Percentiles rank a stretch among this genome's conserved stretches.
phyloP scores from a whole-genome alignment of 2,888 invertebrate genomes.

The Alloplasta piceator region DNA sequence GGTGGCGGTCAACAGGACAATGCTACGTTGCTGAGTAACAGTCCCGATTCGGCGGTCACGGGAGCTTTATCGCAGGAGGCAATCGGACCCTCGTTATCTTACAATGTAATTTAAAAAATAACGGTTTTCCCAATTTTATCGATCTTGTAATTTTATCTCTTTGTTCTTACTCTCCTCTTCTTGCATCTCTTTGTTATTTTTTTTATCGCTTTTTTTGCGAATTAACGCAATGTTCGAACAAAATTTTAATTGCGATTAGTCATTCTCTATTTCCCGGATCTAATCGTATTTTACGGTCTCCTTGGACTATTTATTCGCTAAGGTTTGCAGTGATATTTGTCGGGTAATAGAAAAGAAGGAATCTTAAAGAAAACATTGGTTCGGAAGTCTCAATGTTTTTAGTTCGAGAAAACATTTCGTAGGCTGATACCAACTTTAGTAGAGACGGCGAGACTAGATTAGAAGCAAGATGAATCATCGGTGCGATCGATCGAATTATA shows the following conservation, averaged over 20 bases:
- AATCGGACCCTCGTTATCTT: constrained; percentile 85
- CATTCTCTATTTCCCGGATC: neutral
- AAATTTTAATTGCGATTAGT: constrained; percentile 16
- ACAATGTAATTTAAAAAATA: constrained; percentile 82
- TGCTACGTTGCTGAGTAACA: constrained; percentile 79
- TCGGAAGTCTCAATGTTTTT: too few species aligned
- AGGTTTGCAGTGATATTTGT: too few species aligned
- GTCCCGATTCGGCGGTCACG: constrained; percentile 78
- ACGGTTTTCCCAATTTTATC: too few species aligned
- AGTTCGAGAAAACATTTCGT: too few species aligned
- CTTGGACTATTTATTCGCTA: too few species aligned
- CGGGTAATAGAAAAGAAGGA: too few species aligned
- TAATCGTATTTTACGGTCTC: too few species aligned
- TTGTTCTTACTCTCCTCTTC: neutral
- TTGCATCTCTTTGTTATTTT: constrained; percentile 20
- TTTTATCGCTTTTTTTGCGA: neutral
- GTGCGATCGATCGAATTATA: too few species aligned
- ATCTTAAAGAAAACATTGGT: too few species aligned
- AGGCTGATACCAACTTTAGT: too few species aligned
- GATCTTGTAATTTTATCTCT: neutral
- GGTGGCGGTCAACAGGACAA: constrained; percentile 80
- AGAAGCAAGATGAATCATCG: too few species aligned
- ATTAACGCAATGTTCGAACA: neutral
- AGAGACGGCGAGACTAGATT: too few species aligned
- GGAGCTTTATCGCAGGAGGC: constrained; percentile 83